Evolutionary conservation across 1,140 invertebrate genomes (phyloP), one percentile per base, ranked within the genome.

Genomic region (Orchestia grillus): DNA sequence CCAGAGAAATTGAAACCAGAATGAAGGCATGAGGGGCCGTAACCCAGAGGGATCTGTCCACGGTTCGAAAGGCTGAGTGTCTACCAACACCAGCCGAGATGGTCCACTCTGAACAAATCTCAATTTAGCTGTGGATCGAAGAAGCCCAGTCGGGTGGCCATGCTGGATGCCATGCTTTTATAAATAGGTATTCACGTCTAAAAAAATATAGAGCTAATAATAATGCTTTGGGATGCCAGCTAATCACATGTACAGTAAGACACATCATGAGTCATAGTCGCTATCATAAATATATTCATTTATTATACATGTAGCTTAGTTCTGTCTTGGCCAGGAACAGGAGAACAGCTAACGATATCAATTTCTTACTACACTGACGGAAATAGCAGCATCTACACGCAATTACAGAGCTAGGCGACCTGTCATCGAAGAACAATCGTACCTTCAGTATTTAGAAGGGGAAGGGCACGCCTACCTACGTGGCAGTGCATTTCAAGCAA

Each of bases 221-320:
- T 94, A 94, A 94, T 94, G 92, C 92, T 94, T 94, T 94, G 92
- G 92, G 92, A 94, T 94, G 92, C 92, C 92, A 94, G 92, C 92
- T 94, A 94, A 94, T 94, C 92, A 94, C 92, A 94, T 94, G 92
- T 94, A 94, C 92, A 94, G 92, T 94, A 94, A 94, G 92, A 94
- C 92, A 94, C 92, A 94, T 94, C 92, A 94, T 94, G 92, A 94
- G 92, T 94, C 92, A 94, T 94, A 94, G 92, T 94, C 44, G 44
- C 92, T 94, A 94, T 94, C 92, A 94, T 94, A 94, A 94, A 94
- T 94, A 94, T 94, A 94, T 47, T 94, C 92, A 94, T 94, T n/a
- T 94, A 94, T 94, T 94, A 94, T 94, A 94, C 92, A 94, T 45
- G 92, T 94, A 94, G 92, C 41, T 45, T 94, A 94, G 40, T 94